Conservation (phyloP, 1,140 invertebrate genomes). For the Rhopalosiphum padi region DNA sequence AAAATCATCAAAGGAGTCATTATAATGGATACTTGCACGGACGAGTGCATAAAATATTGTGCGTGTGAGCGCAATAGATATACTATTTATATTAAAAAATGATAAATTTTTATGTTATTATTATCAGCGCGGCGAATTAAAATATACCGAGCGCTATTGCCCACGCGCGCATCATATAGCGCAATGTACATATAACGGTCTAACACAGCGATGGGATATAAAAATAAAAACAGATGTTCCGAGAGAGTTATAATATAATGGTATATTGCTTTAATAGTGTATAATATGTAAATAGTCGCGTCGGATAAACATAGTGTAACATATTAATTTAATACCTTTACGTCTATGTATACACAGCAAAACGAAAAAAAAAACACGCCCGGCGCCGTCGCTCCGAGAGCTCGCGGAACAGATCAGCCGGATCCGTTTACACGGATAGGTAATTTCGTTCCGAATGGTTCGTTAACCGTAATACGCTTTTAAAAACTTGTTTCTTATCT, state of each 20-base stretch:
- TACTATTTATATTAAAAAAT: slow-evolving; percentile 15
- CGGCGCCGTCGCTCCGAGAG: background rate
- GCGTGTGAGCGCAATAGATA: background rate
- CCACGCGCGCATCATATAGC: background rate
- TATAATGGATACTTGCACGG: background rate
- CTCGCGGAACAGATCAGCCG: background rate
- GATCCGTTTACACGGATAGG: slow-evolving; percentile 23
- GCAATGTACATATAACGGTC: background rate
- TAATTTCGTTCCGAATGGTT: background rate
- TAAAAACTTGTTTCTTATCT: slow-evolving; percentile 41
- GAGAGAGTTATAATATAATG: background rate
- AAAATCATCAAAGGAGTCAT: background rate
- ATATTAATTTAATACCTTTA: background rate
- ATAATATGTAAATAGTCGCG: background rate
- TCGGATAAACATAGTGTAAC: background rate
- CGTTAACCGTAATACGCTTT: slow-evolving; percentile 31
- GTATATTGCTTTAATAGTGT: background rate
- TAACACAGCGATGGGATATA: background rate
- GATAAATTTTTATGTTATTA: background rate
- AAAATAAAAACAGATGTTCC: slow-evolving; percentile 44
- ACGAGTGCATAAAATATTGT: background rate
- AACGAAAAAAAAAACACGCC: background rate
- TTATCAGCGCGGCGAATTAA: background rate
- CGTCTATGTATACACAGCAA: too few relatives aligned
- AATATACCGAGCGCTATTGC: background rate